Percentiles rank a stretch among this genome's conserved stretches.
Evolutionary conservation across 2,797 vertebrate genomes (phyloP).

Genomic region (Melanotaenia parkinsoni): DNA sequence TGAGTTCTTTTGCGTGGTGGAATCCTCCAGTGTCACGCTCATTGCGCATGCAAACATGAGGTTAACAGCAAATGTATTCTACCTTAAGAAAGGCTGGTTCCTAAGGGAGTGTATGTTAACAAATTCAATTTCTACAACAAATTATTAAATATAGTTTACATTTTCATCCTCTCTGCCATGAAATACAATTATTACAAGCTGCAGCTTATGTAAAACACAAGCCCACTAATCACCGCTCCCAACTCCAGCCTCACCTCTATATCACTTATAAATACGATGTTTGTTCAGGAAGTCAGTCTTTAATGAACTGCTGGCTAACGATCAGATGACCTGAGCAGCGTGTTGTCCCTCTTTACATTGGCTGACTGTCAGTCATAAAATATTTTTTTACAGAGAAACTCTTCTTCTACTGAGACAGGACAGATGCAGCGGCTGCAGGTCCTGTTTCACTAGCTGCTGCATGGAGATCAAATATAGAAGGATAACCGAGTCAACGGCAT

Average conservation of each 20-base stretch:
- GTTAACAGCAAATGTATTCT: no score
- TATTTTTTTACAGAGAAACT: not conserved
- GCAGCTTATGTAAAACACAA: constrained; percentile 21
- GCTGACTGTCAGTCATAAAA: constrained; percentile 21
- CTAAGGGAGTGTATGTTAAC: constrained; percentile 5
- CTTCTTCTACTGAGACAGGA: not conserved
- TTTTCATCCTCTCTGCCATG: constrained; percentile 9
- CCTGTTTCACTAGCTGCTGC: constrained; percentile 24
- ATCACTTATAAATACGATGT: not conserved
- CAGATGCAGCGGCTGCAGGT: not conserved
- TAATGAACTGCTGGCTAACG: not conserved
- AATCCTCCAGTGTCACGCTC: no score
- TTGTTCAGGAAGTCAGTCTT: not conserved
- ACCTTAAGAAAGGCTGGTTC: not conserved
- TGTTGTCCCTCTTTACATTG: not conserved
- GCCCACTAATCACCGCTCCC: not conserved
- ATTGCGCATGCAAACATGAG: no score
- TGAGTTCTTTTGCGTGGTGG: no score
- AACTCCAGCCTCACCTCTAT: not conserved
- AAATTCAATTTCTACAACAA: not conserved
- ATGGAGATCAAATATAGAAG: constrained; percentile 7
- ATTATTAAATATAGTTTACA: constrained; percentile 21
- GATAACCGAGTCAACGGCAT: constrained; percentile 13
- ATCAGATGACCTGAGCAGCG: not conserved
- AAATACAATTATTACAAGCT: constrained; percentile 1